phyloP scores from a whole-genome alignment of 2,888 invertebrate species.

The Caenorhabditis afra region DNA sequence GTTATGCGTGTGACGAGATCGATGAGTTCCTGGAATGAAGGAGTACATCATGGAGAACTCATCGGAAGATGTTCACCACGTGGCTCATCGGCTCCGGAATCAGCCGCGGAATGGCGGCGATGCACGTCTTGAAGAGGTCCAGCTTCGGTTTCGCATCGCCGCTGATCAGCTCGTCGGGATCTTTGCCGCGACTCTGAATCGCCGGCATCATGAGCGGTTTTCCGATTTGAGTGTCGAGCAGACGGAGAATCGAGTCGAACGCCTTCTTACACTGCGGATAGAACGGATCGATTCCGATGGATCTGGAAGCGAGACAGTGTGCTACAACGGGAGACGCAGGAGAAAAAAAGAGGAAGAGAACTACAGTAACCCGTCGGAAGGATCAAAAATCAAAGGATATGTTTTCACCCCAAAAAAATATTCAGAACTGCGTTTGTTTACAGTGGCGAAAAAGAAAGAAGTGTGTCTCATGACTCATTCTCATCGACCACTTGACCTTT shows the following conservation, averaged over 20 bases:
- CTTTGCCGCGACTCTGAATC: constrained; percentile 92
- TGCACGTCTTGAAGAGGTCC: constrained; percentile 96
- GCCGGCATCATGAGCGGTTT: constrained; percentile 97
- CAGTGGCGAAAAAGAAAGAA: no score
- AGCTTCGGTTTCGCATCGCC: constrained; percentile 98
- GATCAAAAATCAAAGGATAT: no score
- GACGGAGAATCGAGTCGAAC: constrained; percentile 94
- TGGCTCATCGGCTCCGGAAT: constrained; percentile 98
- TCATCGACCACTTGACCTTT: no score
- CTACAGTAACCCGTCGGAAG: no score
- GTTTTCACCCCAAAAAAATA: no score
- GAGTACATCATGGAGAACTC: no score
- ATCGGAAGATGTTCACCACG: no score
- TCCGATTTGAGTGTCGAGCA: constrained; percentile 95
- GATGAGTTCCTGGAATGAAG: constrained; percentile 90
- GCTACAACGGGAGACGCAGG: not conserved
- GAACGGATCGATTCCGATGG: constrained; percentile 96
- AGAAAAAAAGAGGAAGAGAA: not conserved
- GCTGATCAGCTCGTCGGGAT: constrained; percentile 82
- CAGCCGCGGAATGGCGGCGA: constrained; percentile 96
- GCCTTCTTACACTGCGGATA: constrained; percentile 96
- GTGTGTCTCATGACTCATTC: no score
- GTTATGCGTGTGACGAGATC: constrained; percentile 94
- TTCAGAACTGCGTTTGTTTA: no score
- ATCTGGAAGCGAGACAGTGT: constrained; percentile 80